phyloP scores from a whole-genome alignment of 2,797 vertebrate genomes.

The Uromys caudimaculatus region DNA sequence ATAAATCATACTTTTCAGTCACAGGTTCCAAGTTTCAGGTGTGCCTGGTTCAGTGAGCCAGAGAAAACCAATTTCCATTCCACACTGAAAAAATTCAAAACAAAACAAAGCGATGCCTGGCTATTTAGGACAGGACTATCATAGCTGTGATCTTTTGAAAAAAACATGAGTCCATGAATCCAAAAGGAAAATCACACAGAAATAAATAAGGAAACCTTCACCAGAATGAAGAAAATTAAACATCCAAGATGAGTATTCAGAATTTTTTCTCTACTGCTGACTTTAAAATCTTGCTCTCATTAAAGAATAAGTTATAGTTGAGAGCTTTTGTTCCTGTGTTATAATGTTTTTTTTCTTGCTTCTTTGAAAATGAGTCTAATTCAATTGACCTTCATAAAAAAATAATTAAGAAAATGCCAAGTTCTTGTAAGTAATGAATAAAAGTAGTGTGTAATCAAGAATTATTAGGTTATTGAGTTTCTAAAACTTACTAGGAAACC shows the following conservation, averaged over 20 bases:
- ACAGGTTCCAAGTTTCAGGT: slow-evolving; percentile 15
- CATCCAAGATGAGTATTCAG: not conserved
- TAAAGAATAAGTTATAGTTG: slow-evolving; percentile 11
- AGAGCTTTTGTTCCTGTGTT: not conserved
- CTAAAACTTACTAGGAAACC: not conserved
- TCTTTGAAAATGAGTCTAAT: not conserved
- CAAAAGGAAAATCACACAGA: slow-evolving; percentile 21
- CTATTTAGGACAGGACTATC: slow-evolving; percentile 25
- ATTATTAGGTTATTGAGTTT: not conserved
- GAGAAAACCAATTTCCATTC: slow-evolving; percentile 62
- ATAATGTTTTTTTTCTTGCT: not conserved
- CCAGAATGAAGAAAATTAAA: not conserved
- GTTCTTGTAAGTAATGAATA: not conserved
- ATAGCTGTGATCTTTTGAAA: slow-evolving; percentile 44
- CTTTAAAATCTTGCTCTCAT: slow-evolving; percentile 3
- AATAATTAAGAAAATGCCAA: not conserved
- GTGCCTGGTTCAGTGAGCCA: slow-evolving; percentile 28
- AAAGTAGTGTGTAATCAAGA: not conserved
- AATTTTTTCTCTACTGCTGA: slow-evolving; percentile 9
- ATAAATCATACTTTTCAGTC: slow-evolving; percentile 41
- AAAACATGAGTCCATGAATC: slow-evolving; percentile 2
- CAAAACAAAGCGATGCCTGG: not conserved
- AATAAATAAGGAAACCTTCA: slow-evolving; percentile 20
- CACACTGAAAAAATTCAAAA: slow-evolving; percentile 43
- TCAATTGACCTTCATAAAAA: not conserved